Conservation (phyloP, 2,113 vertebrate genomes). For the Blennius ocellaris region DNA sequence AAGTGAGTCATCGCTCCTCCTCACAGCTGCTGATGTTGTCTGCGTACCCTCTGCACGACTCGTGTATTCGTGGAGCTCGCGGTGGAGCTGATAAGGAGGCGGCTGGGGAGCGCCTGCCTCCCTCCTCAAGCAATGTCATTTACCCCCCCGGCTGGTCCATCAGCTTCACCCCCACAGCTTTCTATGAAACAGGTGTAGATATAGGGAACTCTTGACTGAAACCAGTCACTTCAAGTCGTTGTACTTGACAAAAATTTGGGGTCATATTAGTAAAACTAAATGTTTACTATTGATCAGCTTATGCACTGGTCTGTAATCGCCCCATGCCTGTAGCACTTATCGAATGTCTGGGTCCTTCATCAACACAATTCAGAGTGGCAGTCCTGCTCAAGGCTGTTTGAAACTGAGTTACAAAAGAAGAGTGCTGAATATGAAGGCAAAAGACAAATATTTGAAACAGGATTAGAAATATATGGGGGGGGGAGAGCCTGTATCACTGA, state of each 20-base stretch:
- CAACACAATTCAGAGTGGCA: constrained; percentile 33
- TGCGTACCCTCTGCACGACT: constrained; percentile 20
- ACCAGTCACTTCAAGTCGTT: constrained; percentile 7
- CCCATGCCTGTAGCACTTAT: constrained; percentile 41
- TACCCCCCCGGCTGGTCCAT: constrained; percentile 62
- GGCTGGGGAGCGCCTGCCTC: constrained; percentile 25
- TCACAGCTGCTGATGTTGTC: constrained; percentile 43
- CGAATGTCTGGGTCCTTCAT: constrained; percentile 44
- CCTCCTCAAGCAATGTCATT: constrained; percentile 61
- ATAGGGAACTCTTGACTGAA: constrained; percentile 18
- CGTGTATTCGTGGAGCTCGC: constrained; percentile 29
- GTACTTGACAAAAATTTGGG: constrained; percentile 11
- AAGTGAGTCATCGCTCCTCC: constrained; percentile 61
- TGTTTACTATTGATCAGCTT: constrained; percentile 32
- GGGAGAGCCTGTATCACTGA: constrained; percentile 38
- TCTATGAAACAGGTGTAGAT: constrained; percentile 28
- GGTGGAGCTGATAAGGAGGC: constrained; percentile 59
- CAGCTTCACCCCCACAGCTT: constrained; percentile 28
- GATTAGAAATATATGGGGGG: constrained; percentile 3
- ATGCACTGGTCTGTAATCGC: constrained; percentile 30
- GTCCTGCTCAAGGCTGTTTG: constrained; percentile 22
- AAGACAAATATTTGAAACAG: not conserved
- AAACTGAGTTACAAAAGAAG: not conserved
- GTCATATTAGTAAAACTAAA: constrained; percentile 16
- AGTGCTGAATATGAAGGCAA: constrained; percentile 11